Percentiles rank a stretch among this genome's conserved stretches.
Evolutionary conservation across 2,888 invertebrate species (phyloP).

Genomic region (Eilema depressum): DNA sequence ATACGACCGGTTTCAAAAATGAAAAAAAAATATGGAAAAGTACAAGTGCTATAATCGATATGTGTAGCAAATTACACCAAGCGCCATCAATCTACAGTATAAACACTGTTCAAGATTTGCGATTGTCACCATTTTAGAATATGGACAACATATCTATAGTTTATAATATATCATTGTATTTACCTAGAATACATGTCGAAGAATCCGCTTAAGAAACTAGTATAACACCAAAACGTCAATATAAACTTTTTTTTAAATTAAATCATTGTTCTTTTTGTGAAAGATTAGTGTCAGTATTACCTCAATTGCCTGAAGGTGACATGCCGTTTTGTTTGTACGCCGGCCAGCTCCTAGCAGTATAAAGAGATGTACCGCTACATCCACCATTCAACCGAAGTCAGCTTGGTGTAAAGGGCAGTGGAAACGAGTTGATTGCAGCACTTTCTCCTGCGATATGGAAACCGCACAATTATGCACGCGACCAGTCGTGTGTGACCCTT

Average conservation of each 20-base stretch:
- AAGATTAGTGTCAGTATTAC: background rate
- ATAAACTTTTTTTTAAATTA: background rate
- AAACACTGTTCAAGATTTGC: no score
- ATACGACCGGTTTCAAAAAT: no score
- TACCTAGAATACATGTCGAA: no score
- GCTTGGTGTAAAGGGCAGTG: conserved; percentile 23
- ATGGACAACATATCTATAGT: no score
- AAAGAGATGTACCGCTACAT: background rate
- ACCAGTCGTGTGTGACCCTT: conserved; percentile 34
- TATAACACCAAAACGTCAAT: background rate
- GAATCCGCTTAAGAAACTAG: background rate
- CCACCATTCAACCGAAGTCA: background rate
- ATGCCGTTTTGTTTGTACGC: background rate
- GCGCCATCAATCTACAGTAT: no score
- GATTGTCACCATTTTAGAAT: no score
- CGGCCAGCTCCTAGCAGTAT: background rate
- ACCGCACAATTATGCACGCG: conserved; percentile 42
- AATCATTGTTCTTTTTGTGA: background rate
- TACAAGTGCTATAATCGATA: no score
- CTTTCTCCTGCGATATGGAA: conserved; percentile 47
- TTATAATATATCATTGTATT: no score
- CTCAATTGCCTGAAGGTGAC: no score
- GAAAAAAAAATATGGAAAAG: no score
- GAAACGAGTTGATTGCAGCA: conserved; percentile 44
- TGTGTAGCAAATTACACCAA: no score